Evolutionary conservation across 2,797 vertebrate genomes (phyloP), one percentile per base, ranked within the genome.

Genomic region (Odontamblyopus lacepedii): DNA sequence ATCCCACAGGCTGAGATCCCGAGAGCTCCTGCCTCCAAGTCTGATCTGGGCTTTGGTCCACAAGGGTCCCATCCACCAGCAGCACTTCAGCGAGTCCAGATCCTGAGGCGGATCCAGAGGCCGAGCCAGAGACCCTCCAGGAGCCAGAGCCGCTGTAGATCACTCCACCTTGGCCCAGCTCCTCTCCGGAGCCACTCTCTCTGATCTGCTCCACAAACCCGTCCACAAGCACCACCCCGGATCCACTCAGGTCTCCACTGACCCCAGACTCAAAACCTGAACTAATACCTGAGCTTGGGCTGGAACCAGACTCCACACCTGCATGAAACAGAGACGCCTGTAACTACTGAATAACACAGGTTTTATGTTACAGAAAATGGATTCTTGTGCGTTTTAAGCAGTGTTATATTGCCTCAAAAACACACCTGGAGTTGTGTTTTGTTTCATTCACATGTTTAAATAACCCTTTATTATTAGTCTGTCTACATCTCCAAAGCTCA

Each of bases 11-110:
- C 62, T 86, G 87, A 44, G 91, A 27, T 55, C 94, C 95, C 1
- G 96, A 96, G 26, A 89, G 70, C 68, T 97, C 96, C 75, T 96
- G 95, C 55, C 94, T 88, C 35, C 87, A 87, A 1, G 94, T 90
- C 0, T 56, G 38, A 56, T 83, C 82, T 18, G 83, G 82, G 30
- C 94, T 95, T 53, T 94, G 79, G 85, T 97, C 94, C 53, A 91
- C 55, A 11, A 83, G 85, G 66, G 80, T 82, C 61, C 68, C 69
- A 73, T 95, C 89, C 18, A 95, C 70, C 16, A 96, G 95, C 2
- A 89, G 94, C 66, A 96, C 57, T 30, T 91, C 90, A 0, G 93
- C 92, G 70, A 94, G 84, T 70, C 79, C 94, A 8, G 79, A 78
- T 81, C 83, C 89, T 6, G 90, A 90, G 87, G 87, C 89, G 0